These are phyloP conservation scores for Cassiopea xamachana DNA, from an alignment of 30 jellyfish, hydroid and myxozoan species.

Conservation along the genomic window DNA sequence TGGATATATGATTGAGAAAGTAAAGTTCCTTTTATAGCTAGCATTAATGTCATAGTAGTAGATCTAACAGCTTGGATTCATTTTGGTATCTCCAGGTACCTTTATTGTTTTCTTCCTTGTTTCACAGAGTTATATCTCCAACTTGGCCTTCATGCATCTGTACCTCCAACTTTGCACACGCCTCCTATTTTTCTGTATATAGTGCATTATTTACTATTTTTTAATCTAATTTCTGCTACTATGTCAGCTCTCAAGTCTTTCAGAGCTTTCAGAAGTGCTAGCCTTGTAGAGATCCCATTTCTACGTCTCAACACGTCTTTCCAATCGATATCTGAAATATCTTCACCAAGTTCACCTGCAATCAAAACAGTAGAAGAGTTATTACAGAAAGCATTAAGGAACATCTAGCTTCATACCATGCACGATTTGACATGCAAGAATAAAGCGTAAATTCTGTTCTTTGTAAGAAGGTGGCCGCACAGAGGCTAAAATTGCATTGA, in stretches of 20 bases:
- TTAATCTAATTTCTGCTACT: conserved; percentile 20
- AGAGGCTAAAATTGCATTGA: background rate
- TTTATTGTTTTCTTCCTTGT: no score
- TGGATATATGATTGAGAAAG: no score
- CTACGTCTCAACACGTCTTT: conserved; percentile 30
- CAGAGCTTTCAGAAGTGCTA: conserved; percentile 35
- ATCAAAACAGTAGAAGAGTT: background rate
- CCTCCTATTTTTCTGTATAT: background rate
- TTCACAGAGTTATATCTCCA: no score
- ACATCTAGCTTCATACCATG: background rate
- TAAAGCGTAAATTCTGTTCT: no score
- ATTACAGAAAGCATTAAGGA: background rate
- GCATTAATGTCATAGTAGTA: no score
- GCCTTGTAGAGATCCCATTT: conserved; percentile 25
- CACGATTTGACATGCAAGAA: background rate
- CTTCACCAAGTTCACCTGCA: background rate
- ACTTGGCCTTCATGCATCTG: no score
- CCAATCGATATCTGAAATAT: conserved; percentile 22
- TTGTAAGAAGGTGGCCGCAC: background rate
- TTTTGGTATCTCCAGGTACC: no score
- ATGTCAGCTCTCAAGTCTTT: conserved; percentile 47
- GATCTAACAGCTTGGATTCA: no score
- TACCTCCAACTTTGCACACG: no score
- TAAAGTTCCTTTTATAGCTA: no score
- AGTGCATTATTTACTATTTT: background rate